Base-by-base conservation (phyloP, 2,888 invertebrate genomes). In the Acrobasis consociella region DNA sequence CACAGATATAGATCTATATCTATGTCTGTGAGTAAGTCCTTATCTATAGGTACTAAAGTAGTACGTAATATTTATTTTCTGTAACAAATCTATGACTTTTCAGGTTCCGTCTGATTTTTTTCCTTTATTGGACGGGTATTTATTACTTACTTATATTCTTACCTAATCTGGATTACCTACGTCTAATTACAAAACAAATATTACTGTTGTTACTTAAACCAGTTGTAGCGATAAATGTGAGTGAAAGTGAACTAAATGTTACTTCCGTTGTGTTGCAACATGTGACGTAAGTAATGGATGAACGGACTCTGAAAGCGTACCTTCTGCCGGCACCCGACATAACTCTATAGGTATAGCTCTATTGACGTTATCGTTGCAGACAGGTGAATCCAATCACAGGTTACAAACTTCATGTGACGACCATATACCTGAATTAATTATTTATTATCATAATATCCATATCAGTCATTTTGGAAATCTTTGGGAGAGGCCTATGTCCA, bases 201-300 rank as follows among this genome's bases (percentile, higher is more conserved):
- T 61, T 73, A 71, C 74, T 70, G 71, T 72, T 70, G 67, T 72
- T 73, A 67, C 75, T 73, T 71, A 76, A 79, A 73, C 75, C 65
- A 66, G 78, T 76, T 76, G 69, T 67, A 62, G 67, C 71, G 63
- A 71, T 73, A 74, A 61, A 76, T 71, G 67, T 65, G 61, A 73
- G 83, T 81, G 85, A 84, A 84, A 85, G 85, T 77, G 65, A 78
- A 74, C 67, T 69, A 67, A 71, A 71, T 73, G 70, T 71, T 71
- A 72, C 79, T 85, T 86, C 84, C 87, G 83, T 74, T 70, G 71
- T 82, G 39, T 87, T 85, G 73, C 83, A 80, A 81, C 86, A 84
- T 72, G 64, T 84, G 80, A 83, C 75, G 82, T 79, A 83, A 85
- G 66, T 72, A 65, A 79, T 69, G 70, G 69, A 75, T 78, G 72